phyloP scores from a whole-genome alignment of 2,888 invertebrate species.

The Periphyllus acericola region DNA sequence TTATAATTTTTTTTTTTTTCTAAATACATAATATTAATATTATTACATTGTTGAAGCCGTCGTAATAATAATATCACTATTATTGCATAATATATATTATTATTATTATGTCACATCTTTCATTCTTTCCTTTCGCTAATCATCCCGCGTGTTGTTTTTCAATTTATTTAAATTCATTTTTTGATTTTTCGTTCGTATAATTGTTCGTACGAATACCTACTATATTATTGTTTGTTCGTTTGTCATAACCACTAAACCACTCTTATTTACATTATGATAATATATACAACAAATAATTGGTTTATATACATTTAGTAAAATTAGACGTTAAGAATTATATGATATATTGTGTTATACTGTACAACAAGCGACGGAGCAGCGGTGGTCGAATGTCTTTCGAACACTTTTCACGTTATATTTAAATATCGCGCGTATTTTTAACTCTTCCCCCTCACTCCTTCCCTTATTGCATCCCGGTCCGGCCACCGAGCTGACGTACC shows the following conservation, averaged over 20 bases:
- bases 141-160: neutral
- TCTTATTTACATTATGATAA: neutral
- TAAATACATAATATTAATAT: neutral
- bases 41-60: neutral
- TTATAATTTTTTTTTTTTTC: constrained; percentile 1
- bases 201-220: no score
- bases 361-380: neutral
- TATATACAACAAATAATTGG: neutral
- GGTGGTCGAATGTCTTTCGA: neutral
- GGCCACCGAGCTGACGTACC: neutral
- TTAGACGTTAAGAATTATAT: neutral
- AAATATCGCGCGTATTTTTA: neutral
- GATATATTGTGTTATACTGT: neutral
- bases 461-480: neutral
- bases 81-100: neutral
- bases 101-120: neutral
- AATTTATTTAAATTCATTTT: neutral
- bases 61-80: neutral
- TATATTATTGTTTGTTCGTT: neutral
- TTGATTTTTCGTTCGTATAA: neutral
- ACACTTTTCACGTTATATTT: constrained; percentile 3
- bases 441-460: neutral
- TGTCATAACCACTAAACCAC: neutral
- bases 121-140: neutral
- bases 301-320: neutral